A percentile compares a stretch with the other conserved stretches of the same genome.
Conservation (phyloP, 1,140 invertebrate genomes). For the Plutomurus gul region DNA sequence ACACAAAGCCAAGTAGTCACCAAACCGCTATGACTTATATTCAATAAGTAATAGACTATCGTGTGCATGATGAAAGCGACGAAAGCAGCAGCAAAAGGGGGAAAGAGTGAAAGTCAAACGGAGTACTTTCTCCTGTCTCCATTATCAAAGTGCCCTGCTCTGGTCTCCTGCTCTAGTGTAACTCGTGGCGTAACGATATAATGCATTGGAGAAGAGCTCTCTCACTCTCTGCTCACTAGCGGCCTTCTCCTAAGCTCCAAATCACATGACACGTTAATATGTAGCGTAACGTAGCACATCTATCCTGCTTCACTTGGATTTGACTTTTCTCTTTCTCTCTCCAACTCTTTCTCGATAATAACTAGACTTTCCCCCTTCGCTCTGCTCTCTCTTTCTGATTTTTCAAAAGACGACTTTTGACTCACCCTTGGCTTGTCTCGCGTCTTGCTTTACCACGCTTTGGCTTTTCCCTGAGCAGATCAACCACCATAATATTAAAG, state of each 20-base stretch:
- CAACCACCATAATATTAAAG: background rate
- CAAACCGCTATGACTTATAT: background rate
- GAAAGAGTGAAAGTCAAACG: slow-evolving; percentile 23
- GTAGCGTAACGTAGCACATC: background rate
- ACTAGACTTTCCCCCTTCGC: background rate
- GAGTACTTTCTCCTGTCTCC: slow-evolving; percentile 34
- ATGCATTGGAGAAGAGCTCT: background rate
- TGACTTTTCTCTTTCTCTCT: background rate
- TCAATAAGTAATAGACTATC: background rate
- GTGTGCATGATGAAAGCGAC: background rate
- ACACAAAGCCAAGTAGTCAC: too few relatives aligned
- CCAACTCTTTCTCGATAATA: slow-evolving; percentile 8
- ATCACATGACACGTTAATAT: slow-evolving; percentile 2
- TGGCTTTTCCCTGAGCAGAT: background rate
- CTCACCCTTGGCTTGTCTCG: background rate
- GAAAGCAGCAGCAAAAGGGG: background rate
- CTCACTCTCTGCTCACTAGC: too few relatives aligned
- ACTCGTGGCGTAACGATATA: background rate
- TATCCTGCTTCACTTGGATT: background rate
- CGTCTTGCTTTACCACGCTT: background rate
- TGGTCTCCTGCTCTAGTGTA: background rate
- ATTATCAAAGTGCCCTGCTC: slow-evolving; percentile 25
- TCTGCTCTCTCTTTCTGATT: slow-evolving; percentile 18
- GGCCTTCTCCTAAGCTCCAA: background rate
- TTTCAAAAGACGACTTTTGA: slow-evolving; percentile 8